Conservation (phyloP, 2,113 vertebrate species). For the Emydocephalus ijimae region DNA sequence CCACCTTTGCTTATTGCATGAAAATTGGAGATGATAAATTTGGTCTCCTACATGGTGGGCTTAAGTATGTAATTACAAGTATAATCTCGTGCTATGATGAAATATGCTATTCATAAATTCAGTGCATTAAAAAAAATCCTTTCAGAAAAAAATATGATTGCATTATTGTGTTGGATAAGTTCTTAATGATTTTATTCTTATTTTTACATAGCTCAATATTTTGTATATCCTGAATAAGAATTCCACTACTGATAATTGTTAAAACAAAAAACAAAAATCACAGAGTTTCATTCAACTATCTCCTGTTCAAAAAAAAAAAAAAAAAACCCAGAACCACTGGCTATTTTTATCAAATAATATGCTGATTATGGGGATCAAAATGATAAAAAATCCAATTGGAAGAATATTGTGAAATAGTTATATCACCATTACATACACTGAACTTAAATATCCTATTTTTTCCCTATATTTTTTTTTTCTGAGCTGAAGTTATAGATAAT, state of each 20-base stretch:
- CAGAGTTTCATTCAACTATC: neutral
- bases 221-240: neutral
- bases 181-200: neutral
- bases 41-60: neutral
- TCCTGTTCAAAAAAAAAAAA: neutral
- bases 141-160: neutral
- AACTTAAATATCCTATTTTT: neutral
- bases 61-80: neutral
- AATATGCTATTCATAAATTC: neutral
- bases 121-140: neutral
- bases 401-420: neutral
- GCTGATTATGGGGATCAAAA: neutral
- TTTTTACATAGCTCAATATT: neutral
- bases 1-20: neutral
- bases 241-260: neutral
- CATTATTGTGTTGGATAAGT: neutral
- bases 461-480: slow-evolving; percentile 12
- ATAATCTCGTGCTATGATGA: neutral
- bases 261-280: neutral
- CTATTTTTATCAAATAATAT: slow-evolving; percentile 5
- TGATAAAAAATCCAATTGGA: neutral
- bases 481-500: neutral
- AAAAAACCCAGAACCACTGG: neutral
- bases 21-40: neutral
- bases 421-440: neutral